Percentiles rank a stretch among this genome's conserved stretches.
phyloP scores from a whole-genome alignment of 2,113 vertebrate species.

The Fukomys damarensis region DNA sequence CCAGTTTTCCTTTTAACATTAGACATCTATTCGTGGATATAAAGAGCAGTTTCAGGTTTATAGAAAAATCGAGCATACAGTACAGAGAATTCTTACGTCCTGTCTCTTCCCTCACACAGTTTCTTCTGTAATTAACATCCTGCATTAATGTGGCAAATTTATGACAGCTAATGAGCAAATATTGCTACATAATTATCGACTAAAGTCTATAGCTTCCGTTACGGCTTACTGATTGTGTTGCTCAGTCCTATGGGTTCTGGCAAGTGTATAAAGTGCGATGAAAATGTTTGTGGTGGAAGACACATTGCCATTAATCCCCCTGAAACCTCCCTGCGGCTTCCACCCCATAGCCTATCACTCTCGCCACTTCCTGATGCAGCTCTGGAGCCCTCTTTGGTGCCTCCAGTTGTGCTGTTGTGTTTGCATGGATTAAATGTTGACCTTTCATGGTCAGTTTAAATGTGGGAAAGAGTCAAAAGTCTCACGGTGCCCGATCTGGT shows the following conservation, averaged over 20 bases:
- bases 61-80: background rate
- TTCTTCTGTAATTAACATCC: background rate
- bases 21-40: background rate
- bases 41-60: background rate
- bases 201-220: background rate
- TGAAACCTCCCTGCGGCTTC: background rate
- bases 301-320: too few species aligned
- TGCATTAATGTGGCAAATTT: background rate
- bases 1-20: background rate
- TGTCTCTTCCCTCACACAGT: background rate
- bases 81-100: background rate
- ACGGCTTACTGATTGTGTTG: too few species aligned
- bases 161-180: background rate
- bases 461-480: background rate
- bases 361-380: background rate
- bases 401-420: background rate
- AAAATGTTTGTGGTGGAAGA: background rate
- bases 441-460: background rate
- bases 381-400: background rate
- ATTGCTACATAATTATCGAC: background rate
- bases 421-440: too few species aligned
- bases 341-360: background rate
- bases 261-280: background rate
- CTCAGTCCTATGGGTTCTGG: background rate
- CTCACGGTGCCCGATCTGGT: background rate